Percentiles rank a stretch among this genome's conserved stretches.
phyloP scores from a whole-genome alignment of 2,888 invertebrate genomes.

The Euproctis similis region DNA sequence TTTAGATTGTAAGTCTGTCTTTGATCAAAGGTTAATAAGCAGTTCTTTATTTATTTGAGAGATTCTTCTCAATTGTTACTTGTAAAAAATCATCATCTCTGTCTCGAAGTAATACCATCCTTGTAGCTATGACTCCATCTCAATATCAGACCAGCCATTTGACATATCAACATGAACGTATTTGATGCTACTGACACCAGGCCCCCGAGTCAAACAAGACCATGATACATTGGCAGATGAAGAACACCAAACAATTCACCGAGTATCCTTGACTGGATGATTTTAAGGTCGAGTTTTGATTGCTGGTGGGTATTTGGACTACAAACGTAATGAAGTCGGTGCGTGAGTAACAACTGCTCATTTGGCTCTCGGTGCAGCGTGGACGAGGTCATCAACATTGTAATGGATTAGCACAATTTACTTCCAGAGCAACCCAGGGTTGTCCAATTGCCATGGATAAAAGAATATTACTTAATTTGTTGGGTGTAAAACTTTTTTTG shows the following conservation, averaged over 20 bases:
- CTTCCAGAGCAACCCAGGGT: constrained; percentile 38
- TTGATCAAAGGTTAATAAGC: too few species aligned
- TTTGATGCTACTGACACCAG: constrained; percentile 28
- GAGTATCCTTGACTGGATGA: too few species aligned
- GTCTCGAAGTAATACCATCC: neutral
- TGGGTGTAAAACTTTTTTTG: too few species aligned
- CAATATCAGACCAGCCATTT: constrained; percentile 19
- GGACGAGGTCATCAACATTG: constrained; percentile 51
- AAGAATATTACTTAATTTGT: too few species aligned
- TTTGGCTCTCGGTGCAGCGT: constrained; percentile 46
- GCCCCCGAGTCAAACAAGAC: constrained; percentile 23
- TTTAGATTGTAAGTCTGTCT: too few species aligned
- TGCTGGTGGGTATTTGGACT: too few species aligned
- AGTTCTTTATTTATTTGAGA: too few species aligned
- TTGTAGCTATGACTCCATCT: constrained; percentile 11
- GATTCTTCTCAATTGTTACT: too few species aligned
- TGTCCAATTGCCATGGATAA: too few species aligned
- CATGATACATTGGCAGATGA: constrained; percentile 4
- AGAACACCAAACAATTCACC: too few species aligned
- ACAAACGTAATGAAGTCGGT: constrained; percentile 21
- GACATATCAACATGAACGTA: constrained; percentile 30
- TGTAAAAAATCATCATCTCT: too few species aligned
- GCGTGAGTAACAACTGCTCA: constrained; percentile 37
- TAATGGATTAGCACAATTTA: constrained; percentile 57
- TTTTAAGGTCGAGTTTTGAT: too few species aligned